These are phyloP conservation scores for Idaea biselata DNA, from an alignment of 2,888 invertebrate genomes.

Conservation along the genomic window DNA sequence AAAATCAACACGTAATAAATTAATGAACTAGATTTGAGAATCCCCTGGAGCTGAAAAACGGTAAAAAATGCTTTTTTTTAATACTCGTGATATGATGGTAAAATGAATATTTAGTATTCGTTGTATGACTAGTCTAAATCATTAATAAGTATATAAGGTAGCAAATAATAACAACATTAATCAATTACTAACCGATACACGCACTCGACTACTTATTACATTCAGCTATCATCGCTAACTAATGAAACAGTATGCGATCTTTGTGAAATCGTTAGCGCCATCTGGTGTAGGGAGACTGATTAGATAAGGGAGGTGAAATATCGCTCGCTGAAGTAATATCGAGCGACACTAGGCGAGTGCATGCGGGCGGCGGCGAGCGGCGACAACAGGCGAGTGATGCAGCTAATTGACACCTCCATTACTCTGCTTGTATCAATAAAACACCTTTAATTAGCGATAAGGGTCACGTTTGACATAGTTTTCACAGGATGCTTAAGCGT, in stretches of 20 bases:
- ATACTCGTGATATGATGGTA: no score
- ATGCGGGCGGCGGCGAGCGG: neutral
- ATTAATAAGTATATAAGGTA: no score
- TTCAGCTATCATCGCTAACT: neutral
- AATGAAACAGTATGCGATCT: neutral
- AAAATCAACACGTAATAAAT: no score
- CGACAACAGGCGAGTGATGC: neutral
- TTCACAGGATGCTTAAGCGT: neutral
- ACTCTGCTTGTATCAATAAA: neutral
- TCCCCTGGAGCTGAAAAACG: no score
- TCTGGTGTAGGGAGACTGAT: conserved; percentile 22
- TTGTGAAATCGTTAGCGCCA: neutral
- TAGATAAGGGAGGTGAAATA: conserved; percentile 37
- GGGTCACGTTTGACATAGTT: neutral
- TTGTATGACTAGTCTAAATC: no score
- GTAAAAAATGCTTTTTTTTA: no score
- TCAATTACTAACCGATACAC: no score
- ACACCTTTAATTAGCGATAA: neutral
- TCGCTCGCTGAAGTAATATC: conserved; percentile 9
- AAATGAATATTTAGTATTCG: no score
- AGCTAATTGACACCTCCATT: neutral
- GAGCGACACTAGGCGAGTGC: neutral
- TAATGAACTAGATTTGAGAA: no score
- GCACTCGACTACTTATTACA: neutral
- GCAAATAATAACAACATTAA: no score